Evolutionary conservation across 2,888 invertebrate species (phyloP).

Genomic region (Drosophila lutescens): DNA sequence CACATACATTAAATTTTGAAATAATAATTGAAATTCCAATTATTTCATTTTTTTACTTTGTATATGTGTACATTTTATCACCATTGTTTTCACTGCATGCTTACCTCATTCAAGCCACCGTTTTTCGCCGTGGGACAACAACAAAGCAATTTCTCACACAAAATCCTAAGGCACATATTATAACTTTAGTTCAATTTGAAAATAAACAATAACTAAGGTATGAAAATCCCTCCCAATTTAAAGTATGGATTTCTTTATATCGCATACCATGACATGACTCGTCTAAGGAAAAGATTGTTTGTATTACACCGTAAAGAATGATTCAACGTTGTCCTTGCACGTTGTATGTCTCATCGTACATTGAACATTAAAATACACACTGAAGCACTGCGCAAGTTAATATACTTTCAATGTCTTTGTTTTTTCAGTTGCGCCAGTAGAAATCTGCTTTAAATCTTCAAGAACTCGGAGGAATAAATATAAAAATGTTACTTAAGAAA

Average conservation of each 20-base stretch:
- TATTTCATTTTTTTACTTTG: background rate
- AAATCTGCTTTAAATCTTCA: background rate
- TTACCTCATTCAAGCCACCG: constrained; percentile 83
- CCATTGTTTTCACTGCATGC: constrained; percentile 29
- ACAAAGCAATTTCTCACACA: constrained; percentile 61
- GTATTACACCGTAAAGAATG: background rate
- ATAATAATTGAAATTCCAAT: background rate
- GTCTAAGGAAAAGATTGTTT: background rate
- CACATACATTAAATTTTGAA: background rate
- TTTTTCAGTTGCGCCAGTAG: background rate
- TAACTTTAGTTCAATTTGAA: background rate
- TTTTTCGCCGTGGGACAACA: constrained; percentile 69
- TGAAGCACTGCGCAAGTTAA: background rate
- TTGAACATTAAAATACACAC: background rate
- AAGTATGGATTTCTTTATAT: background rate
- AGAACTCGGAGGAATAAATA: background rate
- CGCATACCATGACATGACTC: background rate
- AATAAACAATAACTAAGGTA: background rate
- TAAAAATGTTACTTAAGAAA: constrained; percentile 2
- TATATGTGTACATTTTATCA: background rate
- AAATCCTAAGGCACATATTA: constrained; percentile 63
- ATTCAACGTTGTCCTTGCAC: constrained; percentile 26
- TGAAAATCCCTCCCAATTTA: background rate
- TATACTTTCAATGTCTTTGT: background rate
- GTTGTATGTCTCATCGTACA: background rate